A percentile compares a stretch with the other conserved stretches of the same genome.
Evolutionary conservation across 2,113 vertebrate species (phyloP).

Genomic region (Coptodon rendalli): DNA sequence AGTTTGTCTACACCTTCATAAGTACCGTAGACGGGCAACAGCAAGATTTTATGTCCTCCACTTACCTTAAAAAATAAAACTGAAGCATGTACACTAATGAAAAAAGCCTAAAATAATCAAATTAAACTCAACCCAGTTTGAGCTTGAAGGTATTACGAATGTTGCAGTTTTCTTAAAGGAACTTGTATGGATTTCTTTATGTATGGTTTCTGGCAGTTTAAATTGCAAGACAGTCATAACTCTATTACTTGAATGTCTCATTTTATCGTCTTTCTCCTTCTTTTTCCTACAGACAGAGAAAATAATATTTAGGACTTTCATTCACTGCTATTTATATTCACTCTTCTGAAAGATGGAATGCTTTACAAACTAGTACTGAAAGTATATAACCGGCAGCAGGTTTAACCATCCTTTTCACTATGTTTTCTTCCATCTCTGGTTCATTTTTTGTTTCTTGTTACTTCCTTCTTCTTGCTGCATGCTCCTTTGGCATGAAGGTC

Average conservation of each 20-base stretch:
- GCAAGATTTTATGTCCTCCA: neutral
- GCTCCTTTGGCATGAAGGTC: conserved; percentile 67
- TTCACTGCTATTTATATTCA: neutral
- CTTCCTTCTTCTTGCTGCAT: conserved; percentile 65
- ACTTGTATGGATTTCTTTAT: neutral
- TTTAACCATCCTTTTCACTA: conserved; percentile 22
- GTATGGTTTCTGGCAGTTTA: neutral
- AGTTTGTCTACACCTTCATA: neutral
- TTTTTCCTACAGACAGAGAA: neutral
- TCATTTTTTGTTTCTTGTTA: conserved; percentile 35
- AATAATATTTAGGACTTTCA: neutral
- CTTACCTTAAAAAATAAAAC: neutral
- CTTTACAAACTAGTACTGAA: neutral
- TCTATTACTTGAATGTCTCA: neutral
- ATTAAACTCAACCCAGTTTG: neutral
- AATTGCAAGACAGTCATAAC: neutral
- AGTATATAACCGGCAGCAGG: neutral
- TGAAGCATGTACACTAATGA: neutral
- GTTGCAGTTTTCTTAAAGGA: neutral
- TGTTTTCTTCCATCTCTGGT: conserved; percentile 49
- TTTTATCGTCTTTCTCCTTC: neutral
- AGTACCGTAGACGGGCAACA: neutral
- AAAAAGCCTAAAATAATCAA: neutral
- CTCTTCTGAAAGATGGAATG: neutral
- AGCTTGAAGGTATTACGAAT: neutral